These are phyloP conservation scores for Crotalus tigris DNA, from an alignment of 2,113 vertebrate species.

Conservation along the genomic window DNA sequence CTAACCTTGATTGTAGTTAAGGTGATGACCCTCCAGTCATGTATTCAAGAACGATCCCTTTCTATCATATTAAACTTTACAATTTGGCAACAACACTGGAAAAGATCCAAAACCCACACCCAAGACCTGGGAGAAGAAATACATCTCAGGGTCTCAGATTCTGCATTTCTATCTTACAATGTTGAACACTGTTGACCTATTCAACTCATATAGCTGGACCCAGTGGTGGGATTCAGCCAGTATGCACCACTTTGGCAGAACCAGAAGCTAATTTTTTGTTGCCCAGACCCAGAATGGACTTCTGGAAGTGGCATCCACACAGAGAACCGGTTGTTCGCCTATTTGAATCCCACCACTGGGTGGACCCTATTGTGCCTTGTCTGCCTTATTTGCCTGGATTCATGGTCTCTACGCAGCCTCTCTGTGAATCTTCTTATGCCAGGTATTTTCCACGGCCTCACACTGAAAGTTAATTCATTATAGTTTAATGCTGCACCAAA, in stretches of 20 bases:
- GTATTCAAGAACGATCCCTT: neutral
- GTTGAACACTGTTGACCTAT: neutral
- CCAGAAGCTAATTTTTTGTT: too few relatives aligned
- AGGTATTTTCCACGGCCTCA: neutral
- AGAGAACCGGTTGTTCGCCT: too few relatives aligned
- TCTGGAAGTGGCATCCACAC: too few relatives aligned
- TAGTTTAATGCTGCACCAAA: constrained; percentile 37
- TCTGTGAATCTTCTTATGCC: neutral
- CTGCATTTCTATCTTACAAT: neutral
- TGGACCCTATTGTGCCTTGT: neutral
- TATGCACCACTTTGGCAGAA: too few relatives aligned
- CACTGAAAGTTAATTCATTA: constrained; percentile 3
- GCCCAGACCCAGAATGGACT: too few relatives aligned
- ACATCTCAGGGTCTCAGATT: neutral
- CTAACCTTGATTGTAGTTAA: neutral
- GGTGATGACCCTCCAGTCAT: neutral
- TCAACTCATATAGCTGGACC: neutral
- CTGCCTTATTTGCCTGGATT: neutral
- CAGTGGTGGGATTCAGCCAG: too few relatives aligned
- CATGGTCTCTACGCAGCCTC: neutral
- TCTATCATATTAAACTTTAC: neutral
- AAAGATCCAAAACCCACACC: neutral
- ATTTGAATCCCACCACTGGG: too few relatives aligned
- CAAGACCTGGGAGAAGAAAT: neutral
- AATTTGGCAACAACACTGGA: neutral